Conservation (phyloP, 2,888 invertebrate species). For the Malacosoma neustria region DNA sequence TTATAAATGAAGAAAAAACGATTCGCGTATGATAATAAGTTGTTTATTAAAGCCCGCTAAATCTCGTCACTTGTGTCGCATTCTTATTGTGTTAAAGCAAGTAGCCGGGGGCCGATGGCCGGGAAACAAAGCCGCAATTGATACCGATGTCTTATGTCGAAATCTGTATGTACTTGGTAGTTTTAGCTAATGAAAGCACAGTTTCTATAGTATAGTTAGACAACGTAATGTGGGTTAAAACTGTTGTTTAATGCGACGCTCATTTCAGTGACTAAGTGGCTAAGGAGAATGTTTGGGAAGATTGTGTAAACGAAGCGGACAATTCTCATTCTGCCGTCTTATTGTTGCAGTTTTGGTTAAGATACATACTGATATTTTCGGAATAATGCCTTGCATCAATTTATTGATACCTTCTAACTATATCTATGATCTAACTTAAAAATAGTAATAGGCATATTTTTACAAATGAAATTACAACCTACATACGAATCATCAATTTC, state of each 20-base stretch:
- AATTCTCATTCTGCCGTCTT: no score
- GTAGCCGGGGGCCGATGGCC: slow-evolving; percentile 51
- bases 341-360: no score
- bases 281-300: background rate
- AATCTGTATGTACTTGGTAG: slow-evolving; percentile 38
- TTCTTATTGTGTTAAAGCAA: slow-evolving; percentile 5
- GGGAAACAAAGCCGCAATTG: slow-evolving; percentile 64
- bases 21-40: no score
- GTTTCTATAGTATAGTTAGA: slow-evolving; percentile 18
- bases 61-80: background rate
- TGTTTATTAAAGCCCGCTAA: no score
- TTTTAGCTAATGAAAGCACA: slow-evolving; percentile 34
- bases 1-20: no score
- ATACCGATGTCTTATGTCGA: slow-evolving; percentile 51
- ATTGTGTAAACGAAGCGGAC: background rate
- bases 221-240: slow-evolving; percentile 4
- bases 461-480: no score
- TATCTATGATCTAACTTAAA: no score
- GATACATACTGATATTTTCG: no score
- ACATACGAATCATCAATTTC: no score
- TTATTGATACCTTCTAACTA: no score
- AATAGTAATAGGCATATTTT: no score
- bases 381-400: no score
- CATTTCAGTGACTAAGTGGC: background rate
- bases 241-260: background rate